Evolutionary conservation across 53 echinoderm and acorn worm species (phyloP).

Genomic region (Pentamera pediparva): DNA sequence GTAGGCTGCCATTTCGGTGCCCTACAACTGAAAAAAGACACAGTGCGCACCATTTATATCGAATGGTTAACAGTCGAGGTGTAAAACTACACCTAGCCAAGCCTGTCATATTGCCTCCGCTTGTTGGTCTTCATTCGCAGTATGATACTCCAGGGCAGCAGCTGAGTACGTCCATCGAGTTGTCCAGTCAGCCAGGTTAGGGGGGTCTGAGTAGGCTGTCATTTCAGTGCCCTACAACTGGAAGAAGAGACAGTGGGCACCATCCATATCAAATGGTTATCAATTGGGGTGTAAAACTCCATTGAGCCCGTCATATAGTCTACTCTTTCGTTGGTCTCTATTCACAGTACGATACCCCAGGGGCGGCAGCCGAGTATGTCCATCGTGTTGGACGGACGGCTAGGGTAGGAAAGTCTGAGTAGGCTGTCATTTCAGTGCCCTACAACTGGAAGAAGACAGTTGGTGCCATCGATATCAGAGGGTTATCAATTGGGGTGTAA

Average conservation of each 20-base stretch:
- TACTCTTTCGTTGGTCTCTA: not conserved
- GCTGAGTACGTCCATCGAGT: constrained; percentile 76
- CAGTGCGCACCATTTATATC: too few relatives aligned
- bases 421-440: constrained; percentile 62
- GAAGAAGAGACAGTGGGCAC: too few relatives aligned
- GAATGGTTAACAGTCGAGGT: too few relatives aligned
- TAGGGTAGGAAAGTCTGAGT: constrained; percentile 72
- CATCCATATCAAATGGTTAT: too few relatives aligned
- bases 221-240: too few relatives aligned
- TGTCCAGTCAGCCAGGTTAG: too few relatives aligned
- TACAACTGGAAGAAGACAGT: constrained; percentile 57
- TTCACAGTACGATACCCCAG: constrained; percentile 79
- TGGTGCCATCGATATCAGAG: not conserved
- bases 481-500: not conserved
- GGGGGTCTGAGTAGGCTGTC: constrained; percentile 67
- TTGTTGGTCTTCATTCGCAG: constrained; percentile 22
- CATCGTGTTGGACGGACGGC: too few relatives aligned
- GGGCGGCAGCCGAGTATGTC: constrained; percentile 67
- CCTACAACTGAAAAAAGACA: constrained; percentile 58
- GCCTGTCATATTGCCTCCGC: not conserved
- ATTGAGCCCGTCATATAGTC: too few relatives aligned
- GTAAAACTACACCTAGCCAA: too few relatives aligned
- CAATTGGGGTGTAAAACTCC: too few relatives aligned
- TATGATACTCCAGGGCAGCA: constrained; percentile 79
- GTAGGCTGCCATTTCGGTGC: constrained; percentile 60